Percentiles rank a stretch among this genome's conserved stretches.
These are phyloP conservation scores for human (Homo sapiens) DNA, from an alignment of 2,113 vertebrate genomes.

Conservation along the genomic window GRCh38 chr1:107871501-107872000, in stretches of 20 bases:
- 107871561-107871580: background rate
- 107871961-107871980: background rate
- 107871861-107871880: background rate
- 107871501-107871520: background rate
- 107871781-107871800: background rate
- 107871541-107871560: background rate
- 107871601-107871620: background rate
- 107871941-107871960: background rate
- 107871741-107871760: background rate
- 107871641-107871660: background rate
- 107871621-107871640: background rate
- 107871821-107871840: background rate
- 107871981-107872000: background rate
- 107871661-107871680: background rate
- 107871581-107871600: background rate
- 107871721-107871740: slow-evolving; percentile 2
- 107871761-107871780: background rate
- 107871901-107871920: background rate
- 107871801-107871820: background rate
- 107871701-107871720: background rate
- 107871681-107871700: background rate
- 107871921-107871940: background rate
- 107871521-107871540: background rate
- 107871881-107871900: background rate
- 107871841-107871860: accelerated